Conservation (phyloP, 2,113 vertebrate genomes). For the Taxidea taxus region DNA sequence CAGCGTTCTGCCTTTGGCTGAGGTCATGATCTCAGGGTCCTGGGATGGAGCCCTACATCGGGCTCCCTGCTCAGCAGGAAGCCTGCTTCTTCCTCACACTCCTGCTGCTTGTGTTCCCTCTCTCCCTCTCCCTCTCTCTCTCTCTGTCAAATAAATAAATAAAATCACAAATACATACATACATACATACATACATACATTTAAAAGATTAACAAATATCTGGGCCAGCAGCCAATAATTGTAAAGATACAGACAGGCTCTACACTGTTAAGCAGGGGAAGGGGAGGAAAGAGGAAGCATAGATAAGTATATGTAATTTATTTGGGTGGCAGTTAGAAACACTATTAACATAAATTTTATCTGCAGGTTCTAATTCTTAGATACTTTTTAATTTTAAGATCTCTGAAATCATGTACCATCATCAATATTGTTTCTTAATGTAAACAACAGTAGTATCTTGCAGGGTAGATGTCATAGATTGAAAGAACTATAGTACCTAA, state of each 20-base stretch:
- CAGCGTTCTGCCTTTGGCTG: too few relatives aligned
- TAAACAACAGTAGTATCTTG: not conserved
- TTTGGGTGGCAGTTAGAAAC: not conserved
- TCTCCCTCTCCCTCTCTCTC: too few relatives aligned
- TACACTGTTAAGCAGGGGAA: not conserved
- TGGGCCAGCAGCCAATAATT: not conserved
- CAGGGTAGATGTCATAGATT: not conserved
- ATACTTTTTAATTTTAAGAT: not conserved
- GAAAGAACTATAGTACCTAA: not conserved
- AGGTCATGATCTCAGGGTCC: too few relatives aligned
- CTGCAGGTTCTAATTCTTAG: not conserved
- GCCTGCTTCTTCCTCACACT: too few relatives aligned
- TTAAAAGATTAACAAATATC: not conserved
- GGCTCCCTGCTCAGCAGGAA: too few relatives aligned
- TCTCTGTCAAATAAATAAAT: too few relatives aligned
- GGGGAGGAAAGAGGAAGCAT: not conserved
- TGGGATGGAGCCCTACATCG: too few relatives aligned
- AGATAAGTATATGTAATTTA: not conserved
- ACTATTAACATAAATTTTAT: slow-evolving; percentile 1
- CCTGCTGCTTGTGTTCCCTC: too few relatives aligned
- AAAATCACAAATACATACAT: rapidly evolving
- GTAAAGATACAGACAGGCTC: not conserved
- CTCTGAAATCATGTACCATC: not conserved
- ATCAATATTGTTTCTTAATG: not conserved
- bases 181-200: not conserved